Evolutionary conservation across 2,113 vertebrate genomes (phyloP).

Genomic region (Athene noctua): DNA sequence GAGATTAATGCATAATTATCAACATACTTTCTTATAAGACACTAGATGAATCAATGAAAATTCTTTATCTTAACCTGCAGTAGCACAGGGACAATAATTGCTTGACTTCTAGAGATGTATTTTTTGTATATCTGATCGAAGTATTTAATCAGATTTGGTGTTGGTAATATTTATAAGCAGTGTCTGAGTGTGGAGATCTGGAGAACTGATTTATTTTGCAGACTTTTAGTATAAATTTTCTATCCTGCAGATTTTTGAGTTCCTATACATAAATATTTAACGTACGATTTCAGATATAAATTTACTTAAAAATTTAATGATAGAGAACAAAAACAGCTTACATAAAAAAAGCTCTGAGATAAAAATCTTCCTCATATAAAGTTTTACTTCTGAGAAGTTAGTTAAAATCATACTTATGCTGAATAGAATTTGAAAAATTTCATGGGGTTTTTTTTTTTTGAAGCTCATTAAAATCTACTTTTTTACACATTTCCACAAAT

Average conservation of each 20-base stretch:
- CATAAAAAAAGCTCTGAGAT: not conserved
- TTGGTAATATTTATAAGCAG: not conserved
- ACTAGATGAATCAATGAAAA: not conserved
- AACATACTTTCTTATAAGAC: not conserved
- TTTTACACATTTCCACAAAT: not conserved
- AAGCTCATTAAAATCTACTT: not conserved
- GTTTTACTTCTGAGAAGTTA: not conserved
- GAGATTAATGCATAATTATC: not conserved
- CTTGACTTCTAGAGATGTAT: not conserved
- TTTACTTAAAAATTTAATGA: not conserved
- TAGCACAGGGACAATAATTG: not conserved
- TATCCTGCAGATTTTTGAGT: not conserved
- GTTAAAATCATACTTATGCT: not conserved
- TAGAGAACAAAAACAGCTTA: not conserved
- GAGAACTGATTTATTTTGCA: not conserved
- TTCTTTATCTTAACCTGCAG: not conserved
- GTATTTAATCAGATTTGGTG: not conserved
- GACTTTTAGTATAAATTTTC: not conserved
- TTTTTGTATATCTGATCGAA: not conserved
- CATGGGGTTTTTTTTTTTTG: not conserved
- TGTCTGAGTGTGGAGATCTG: fast-evolving
- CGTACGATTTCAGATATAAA: not conserved
- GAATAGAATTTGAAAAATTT: not conserved
- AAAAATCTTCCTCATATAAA: not conserved
- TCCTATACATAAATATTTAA: not conserved